Base-by-base conservation (phyloP, 2,113 vertebrate genomes). In the Erythrolamprus reginae region DNA sequence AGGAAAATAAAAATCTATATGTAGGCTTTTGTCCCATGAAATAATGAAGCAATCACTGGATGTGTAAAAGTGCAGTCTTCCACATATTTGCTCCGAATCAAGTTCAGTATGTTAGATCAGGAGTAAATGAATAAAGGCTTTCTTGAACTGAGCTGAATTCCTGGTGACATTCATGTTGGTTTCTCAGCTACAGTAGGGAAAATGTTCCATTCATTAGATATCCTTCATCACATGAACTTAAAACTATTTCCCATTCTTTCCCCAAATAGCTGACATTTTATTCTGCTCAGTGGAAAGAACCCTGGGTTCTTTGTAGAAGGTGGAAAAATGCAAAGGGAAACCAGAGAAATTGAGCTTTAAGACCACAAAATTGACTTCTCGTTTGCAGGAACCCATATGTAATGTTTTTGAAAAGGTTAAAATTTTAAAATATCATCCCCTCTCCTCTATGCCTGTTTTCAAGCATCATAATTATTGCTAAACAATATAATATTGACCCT, bases 251-350 rank as follows among this genome's bases (percentile, higher is more conserved):
- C 52, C 92, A 90, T 89, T 87, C 24, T 93, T 91, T 86, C 87
- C 95, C 95, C 92, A 96, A 93, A 90, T 94, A 92, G 89, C 90
- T 94, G 86, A 91, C 90, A 89, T 96, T 58, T 90, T 82, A 90
- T 55, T 95, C 85, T 95, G 70, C 3, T 3, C 90, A 21, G 38
- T 93, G 92, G 92, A 96, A 97, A 96, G 91, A 96, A 96, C 95
- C 92, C 92, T 94, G 94, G 12, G 83, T 1, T 92, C 94, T 96
- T 96, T 97, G 95, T 96, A 94, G 33, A 52, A 93, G 92, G 93
- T 91, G 23, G 61, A 51, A 88, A 94, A 92, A 92, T 93, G 70
- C 70, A 92, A 94, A 93, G 28, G 17, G 88, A 93, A 91, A 94
- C 95, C 93, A 93, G 91, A 92, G 92, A 95, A 95, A 89, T 15